Evolutionary conservation across 2,888 invertebrate genomes (phyloP).

Genomic region (Campaea margaritaria): DNA sequence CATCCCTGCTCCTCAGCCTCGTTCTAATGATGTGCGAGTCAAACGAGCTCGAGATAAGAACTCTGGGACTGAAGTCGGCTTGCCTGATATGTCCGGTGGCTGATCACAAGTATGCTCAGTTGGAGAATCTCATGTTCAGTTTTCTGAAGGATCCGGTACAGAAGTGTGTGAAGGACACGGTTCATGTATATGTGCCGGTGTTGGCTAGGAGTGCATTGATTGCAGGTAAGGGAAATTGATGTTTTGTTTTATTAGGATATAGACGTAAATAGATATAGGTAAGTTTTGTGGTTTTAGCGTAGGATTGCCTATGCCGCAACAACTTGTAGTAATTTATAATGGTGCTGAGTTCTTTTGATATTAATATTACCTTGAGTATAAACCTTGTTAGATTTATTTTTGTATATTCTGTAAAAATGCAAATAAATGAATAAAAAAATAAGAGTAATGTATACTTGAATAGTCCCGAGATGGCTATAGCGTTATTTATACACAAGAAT

Average conservation of each 20-base stretch:
- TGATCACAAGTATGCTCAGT: slow-evolving; percentile 73
- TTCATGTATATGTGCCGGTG: slow-evolving; percentile 72
- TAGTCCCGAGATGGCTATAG: not conserved
- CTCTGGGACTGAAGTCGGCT: slow-evolving; percentile 72
- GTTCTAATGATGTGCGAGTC: slow-evolving; percentile 80
- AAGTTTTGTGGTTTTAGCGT: too few relatives aligned
- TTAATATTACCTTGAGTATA: too few relatives aligned
- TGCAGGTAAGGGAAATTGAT: slow-evolving; percentile 59
- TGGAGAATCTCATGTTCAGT: slow-evolving; percentile 76
- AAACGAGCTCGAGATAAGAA: slow-evolving; percentile 71
- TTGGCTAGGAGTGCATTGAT: slow-evolving; percentile 75
- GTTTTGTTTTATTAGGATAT: too few relatives aligned
- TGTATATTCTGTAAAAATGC: too few relatives aligned
- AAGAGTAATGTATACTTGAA: not conserved
- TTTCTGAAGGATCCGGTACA: slow-evolving; percentile 75
- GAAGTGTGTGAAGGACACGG: slow-evolving; percentile 71
- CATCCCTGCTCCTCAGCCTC: slow-evolving; percentile 76
- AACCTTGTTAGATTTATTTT: too few relatives aligned
- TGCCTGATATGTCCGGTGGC: slow-evolving; percentile 76
- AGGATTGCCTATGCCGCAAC: too few relatives aligned
- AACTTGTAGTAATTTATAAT: too few relatives aligned
- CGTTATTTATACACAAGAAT: not conserved
- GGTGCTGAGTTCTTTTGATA: too few relatives aligned
- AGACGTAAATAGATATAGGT: too few relatives aligned
- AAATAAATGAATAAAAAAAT: too few relatives aligned